These are phyloP conservation scores for Actinia tenebrosa DNA, from an alignment of 64 coral and sea anemone genomes.

Conservation along the genomic window DNA sequence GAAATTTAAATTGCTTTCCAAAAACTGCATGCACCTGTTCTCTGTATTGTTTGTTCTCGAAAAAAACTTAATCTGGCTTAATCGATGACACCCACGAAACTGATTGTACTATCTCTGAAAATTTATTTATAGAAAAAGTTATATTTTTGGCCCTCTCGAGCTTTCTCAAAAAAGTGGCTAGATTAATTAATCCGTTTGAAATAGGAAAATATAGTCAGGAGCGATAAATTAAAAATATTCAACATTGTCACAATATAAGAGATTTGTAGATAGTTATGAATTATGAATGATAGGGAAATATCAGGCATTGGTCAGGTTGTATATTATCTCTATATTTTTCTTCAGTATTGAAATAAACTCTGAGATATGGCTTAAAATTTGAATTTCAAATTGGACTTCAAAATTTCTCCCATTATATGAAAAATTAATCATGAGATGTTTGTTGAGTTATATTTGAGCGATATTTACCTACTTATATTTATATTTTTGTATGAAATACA, in stretches of 20 bases:
- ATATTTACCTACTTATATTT: constrained; percentile 10
- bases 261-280: neutral
- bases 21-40: constrained; percentile 22
- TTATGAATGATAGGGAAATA: constrained; percentile 1
- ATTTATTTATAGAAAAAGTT: constrained; percentile 18
- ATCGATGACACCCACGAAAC: constrained; percentile 27
- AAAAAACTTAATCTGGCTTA: constrained; percentile 31
- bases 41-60: constrained; percentile 17
- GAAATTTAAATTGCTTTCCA: constrained; percentile 22
- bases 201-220: neutral
- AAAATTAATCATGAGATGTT: constrained; percentile 1
- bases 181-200: constrained; percentile 18
- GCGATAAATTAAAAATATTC: neutral
- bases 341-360: neutral
- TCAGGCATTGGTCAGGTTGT: neutral
- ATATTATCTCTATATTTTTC: neutral
- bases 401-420: neutral
- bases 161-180: neutral
- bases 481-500: constrained; percentile 1
- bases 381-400: constrained; percentile 16
- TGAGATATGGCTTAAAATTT: constrained; percentile 10
- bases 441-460: neutral
- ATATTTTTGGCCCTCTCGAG: constrained; percentile 21
- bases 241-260: neutral
- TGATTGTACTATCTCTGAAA: constrained; percentile 17